Base-by-base conservation (phyloP, 2,888 invertebrate species). In the Trisateles emortualis region DNA sequence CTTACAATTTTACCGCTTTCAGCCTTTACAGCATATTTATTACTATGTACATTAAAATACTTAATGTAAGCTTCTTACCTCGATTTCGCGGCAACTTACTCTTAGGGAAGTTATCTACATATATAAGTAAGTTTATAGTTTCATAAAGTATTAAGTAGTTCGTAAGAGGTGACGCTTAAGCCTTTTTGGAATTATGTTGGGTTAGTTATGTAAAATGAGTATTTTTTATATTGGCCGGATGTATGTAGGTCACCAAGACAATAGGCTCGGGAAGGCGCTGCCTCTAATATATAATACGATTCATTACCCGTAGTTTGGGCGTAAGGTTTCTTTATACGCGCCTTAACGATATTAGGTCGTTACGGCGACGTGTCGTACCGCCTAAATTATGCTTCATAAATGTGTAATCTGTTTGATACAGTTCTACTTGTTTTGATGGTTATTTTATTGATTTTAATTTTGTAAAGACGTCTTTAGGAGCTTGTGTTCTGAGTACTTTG, bases 241-340 rank as follows among this genome's bases (percentile, higher is more conserved):
- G 82, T 89, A 81, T 89, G 89, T 89, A 81, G 90, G 90, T 89
- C 89, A 87, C 76, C 74, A 70, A 83, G 85, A 88, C 88, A 89
- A 88, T 83, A 81, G 78, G 81, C 78, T 76, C 68, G 74, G 78
- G 79, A 74, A 78, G 71, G 69, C 68, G 72, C 72, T 62, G 64
- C 50, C 46, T 56, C 57, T 78, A 76, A 78, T 81, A 78, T 74
- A 71, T 68, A 76, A 78, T 79, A 77, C 81, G 74, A 84, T 81
- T 83, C 83, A 82, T 82, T 84, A 81, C 62, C 68, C 70, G 69
- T 74, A 78, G 76, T 75, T 76, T 61, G 73, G 73, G 66, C 73
- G 72, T 72, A 70, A 72, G 74, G 69, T 64, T 67, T 73, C 74
- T 72, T 74, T 70, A 70, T 71, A 68, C 53, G 55, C 65, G 68